These are phyloP conservation scores for Epinephelus fuscoguttatus DNA, from an alignment of 2,113 vertebrate genomes.

Conservation along the genomic window DNA sequence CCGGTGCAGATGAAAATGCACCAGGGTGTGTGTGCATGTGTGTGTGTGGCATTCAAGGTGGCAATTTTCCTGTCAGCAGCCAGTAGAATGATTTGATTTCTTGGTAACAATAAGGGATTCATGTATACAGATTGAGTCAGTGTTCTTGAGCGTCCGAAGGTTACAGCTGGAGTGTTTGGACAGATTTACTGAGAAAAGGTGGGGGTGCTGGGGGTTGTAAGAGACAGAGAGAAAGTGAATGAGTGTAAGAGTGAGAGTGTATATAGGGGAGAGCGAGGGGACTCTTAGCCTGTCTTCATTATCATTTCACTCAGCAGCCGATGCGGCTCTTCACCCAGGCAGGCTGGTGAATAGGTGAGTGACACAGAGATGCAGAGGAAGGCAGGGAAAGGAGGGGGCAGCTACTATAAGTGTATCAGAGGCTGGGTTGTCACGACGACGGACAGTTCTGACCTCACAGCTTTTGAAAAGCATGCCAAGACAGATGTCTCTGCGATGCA, in stretches of 20 bases:
- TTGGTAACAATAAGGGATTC: constrained; percentile 72
- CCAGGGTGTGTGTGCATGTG: constrained; percentile 1
- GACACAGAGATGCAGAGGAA: constrained; percentile 21
- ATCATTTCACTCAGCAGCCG: constrained; percentile 62
- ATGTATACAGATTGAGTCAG: constrained; percentile 74
- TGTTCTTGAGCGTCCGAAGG: constrained; percentile 73
- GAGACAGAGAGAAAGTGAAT: neutral
- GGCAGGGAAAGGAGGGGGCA: neutral
- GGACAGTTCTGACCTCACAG: constrained; percentile 29
- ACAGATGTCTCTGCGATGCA: constrained; percentile 18
- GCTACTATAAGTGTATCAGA: constrained; percentile 12
- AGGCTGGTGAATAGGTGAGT: constrained; percentile 53
- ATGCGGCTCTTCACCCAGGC: constrained; percentile 47
- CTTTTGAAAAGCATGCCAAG: constrained; percentile 18
- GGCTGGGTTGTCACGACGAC: constrained; percentile 41
- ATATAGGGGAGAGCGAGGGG: neutral
- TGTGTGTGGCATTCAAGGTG: constrained; percentile 48
- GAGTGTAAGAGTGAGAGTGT: neutral
- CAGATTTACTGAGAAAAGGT: constrained; percentile 56
- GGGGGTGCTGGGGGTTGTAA: too few relatives aligned
- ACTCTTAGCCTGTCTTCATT: constrained; percentile 59
- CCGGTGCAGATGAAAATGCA: constrained; percentile 36
- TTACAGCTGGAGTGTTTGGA: constrained; percentile 68
- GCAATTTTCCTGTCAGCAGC: constrained; percentile 72
- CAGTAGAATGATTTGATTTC: constrained; percentile 75